Percentiles rank a stretch among this genome's conserved stretches.
Conservation (phyloP, 2,888 invertebrate species). For the Spilarctia lutea region DNA sequence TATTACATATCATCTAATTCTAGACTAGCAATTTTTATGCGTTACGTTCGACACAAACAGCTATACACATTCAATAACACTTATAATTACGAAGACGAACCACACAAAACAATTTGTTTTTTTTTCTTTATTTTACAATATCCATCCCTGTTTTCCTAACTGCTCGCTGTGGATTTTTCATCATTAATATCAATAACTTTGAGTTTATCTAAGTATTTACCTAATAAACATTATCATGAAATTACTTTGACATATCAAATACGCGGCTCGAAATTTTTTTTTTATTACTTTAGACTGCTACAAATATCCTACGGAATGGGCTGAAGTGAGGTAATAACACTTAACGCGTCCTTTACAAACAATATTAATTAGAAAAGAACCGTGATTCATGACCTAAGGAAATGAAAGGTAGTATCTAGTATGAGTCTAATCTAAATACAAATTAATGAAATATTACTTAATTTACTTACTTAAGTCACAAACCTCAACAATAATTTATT, state of each 20-base stretch:
- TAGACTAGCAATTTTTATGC: slow-evolving; percentile 77
- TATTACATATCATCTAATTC: slow-evolving; percentile 69
- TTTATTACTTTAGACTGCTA: slow-evolving; percentile 79
- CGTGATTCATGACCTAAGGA: slow-evolving; percentile 60
- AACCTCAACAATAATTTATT: slow-evolving; percentile 79
- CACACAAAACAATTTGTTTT: slow-evolving; percentile 77
- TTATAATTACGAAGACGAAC: slow-evolving; percentile 81
- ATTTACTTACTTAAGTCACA: slow-evolving; percentile 77
- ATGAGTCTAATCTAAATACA: slow-evolving; percentile 74
- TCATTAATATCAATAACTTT: slow-evolving; percentile 73
- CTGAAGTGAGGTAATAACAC: slow-evolving; percentile 74
- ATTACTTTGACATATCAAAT: slow-evolving; percentile 86
- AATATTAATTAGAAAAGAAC: slow-evolving; percentile 58
- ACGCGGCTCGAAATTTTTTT: slow-evolving; percentile 86
- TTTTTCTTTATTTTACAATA: slow-evolving; percentile 76
- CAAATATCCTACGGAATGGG: slow-evolving; percentile 81
- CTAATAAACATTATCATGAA: slow-evolving; percentile 84
- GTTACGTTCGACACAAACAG: slow-evolving; percentile 72
- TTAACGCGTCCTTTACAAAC: slow-evolving; percentile 61
- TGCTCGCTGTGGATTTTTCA: slow-evolving; percentile 81
- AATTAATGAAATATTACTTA: slow-evolving; percentile 71
- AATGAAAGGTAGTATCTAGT: slow-evolving; percentile 62
- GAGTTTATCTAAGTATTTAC: slow-evolving; percentile 82
- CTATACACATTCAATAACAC: slow-evolving; percentile 84
- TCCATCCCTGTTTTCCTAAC: slow-evolving; percentile 86